phyloP scores from a whole-genome alignment of 37 sponge, comb jelly and placozoan genomes.

The Tethya wilhelma region DNA sequence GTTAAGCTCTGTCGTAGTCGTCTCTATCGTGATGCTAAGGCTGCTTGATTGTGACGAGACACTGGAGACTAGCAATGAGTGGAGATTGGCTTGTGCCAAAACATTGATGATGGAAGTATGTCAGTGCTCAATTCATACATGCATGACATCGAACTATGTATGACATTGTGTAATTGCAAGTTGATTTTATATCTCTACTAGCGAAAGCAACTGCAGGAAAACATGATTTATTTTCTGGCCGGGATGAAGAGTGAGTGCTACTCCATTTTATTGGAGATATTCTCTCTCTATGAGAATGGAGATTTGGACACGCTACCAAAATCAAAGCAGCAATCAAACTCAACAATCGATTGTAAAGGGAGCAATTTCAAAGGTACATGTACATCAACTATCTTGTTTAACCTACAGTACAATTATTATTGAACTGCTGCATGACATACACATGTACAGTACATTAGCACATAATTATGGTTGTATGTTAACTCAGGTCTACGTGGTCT shows the following conservation, averaged over 20 bases:
- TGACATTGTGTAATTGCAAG: too few species aligned
- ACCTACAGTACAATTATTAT: too few species aligned
- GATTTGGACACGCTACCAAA: background rate
- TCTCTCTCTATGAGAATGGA: background rate
- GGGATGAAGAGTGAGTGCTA: background rate
- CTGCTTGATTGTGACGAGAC: background rate
- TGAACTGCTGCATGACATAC: too few species aligned
- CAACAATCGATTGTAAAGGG: background rate
- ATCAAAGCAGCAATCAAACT: background rate
- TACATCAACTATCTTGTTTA: too few species aligned
- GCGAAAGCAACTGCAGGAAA: slow-evolving; percentile 22
- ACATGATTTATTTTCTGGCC: slow-evolving; percentile 9
- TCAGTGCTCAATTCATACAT: too few species aligned
- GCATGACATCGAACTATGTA: background rate
- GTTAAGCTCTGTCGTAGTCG: too few species aligned
- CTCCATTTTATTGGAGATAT: background rate
- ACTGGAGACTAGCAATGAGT: slow-evolving; percentile 13
- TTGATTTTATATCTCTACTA: too few species aligned
- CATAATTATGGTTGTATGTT: too few species aligned
- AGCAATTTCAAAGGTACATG: background rate
- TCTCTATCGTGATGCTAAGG: too few species aligned
- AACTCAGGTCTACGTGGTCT: too few species aligned
- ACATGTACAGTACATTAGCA: too few species aligned
- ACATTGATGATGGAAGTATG: slow-evolving; percentile 18
- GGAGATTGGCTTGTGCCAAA: slow-evolving; percentile 9